Base-by-base conservation (phyloP, 30 jellyfish, hydroid and myxozoan genomes). In the Kudoa iwatai region DNA sequence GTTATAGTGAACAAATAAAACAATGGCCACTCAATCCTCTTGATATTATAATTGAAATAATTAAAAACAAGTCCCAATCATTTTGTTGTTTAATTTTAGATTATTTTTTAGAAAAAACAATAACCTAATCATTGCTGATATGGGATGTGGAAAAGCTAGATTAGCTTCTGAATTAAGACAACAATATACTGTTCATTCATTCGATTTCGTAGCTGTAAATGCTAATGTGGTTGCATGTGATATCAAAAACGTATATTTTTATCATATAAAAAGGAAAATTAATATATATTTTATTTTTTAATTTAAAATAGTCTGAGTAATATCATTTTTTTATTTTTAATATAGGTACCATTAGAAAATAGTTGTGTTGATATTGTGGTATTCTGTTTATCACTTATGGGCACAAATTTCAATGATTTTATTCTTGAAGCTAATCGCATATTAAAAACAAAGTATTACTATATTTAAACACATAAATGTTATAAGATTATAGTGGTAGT, bases 81-180 rank as follows among this genome's bases (percentile, higher is more conserved):
- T 4, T 34, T 48, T 12, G 16, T 6, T 23, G 11, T 13, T 23
- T 6, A 26, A 23, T 17, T 26, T 40, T 42, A 14, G 17, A 22
- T 24, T 45, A 0, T 26, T 18, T 34, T 53, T 20, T 41, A 68
- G 85, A 18, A 51, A 52, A 23, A 50, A 46, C 13, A 59, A 47
- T 24, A n/a, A n/a, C n/a, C 25, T 54, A 1, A 49, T 59, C 15
- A 77, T 68, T 24, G 82, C 69, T 17, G 90, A 68, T 43, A 45
- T 68, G 58, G 90, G 90, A 2, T 68, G 90, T 53, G 90, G 90
- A 31, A 83, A 68, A 14, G 90, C 90, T 21, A 68, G 49, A 41
- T 48, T 68, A 25, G 77, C 86, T 0, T 55, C 48, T 23, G 52
- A 44, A 48, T 64, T 60, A 0, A 40, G 47, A 17, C 59, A 68